phyloP scores from a whole-genome alignment of 2,797 vertebrate species.

The Fistularia tabacaria region DNA sequence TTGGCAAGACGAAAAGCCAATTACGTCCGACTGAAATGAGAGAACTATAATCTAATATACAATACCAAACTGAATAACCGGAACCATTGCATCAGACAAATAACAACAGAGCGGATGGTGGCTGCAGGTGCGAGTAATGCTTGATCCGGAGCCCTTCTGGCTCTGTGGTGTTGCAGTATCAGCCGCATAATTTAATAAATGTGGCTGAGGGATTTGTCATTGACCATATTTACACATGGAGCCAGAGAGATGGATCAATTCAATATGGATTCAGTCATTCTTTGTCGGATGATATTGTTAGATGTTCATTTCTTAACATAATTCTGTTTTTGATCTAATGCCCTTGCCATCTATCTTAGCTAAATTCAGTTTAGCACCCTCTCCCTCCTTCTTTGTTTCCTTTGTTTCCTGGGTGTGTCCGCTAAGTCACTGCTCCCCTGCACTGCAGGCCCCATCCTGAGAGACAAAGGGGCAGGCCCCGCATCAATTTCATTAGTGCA shows the following conservation, averaged over 20 bases:
- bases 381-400: conserved; percentile 25
- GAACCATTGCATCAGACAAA: background rate
- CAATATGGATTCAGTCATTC: conserved; percentile 47
- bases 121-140: conserved; percentile 43
- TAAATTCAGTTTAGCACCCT: conserved; percentile 31
- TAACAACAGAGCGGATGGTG: conserved; percentile 3
- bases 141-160: conserved; percentile 12
- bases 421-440: conserved; percentile 21
- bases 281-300: conserved; percentile 37
- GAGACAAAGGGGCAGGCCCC: conserved; percentile 13
- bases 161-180: conserved; percentile 32
- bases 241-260: conserved; percentile 23
- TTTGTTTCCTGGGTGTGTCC: conserved; percentile 40
- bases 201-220: conserved; percentile 49
- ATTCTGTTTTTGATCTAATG: conserved; percentile 6
- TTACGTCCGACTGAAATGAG: no score
- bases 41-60: no score
- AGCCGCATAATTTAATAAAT: conserved; percentile 55
- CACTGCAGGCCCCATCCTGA: background rate
- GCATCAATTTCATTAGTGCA: conserved; percentile 27
- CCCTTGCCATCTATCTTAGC: conserved; percentile 34
- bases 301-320: conserved; percentile 43
- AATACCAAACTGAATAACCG: no score
- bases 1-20: no score
- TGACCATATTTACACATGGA: conserved; percentile 44